A percentile compares a stretch with the other conserved stretches of the same genome.
These are phyloP conservation scores for Drosophila formosana DNA, from an alignment of 2,888 invertebrate species.

Conservation along the genomic window DNA sequence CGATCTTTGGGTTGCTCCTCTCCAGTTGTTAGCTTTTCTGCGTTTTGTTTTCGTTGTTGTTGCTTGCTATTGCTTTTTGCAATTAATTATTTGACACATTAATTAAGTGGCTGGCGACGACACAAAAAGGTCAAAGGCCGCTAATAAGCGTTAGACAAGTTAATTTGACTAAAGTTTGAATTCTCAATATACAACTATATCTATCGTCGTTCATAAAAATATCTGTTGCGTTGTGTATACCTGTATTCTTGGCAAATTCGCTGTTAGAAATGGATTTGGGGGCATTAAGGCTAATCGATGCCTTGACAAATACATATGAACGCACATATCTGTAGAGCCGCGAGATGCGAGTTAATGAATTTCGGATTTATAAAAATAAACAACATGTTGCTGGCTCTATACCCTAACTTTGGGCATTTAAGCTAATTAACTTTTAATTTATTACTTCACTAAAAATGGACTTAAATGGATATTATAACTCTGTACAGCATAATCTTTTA, in stretches of 20 bases:
- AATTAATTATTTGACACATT: conserved; percentile 76
- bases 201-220: conserved; percentile 2
- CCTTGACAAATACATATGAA: conserved; percentile 34
- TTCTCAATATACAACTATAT: conserved; percentile 24
- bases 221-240: conserved; percentile 15
- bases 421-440: neutral
- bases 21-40: neutral
- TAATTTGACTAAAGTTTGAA: conserved; percentile 57
- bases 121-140: conserved; percentile 73
- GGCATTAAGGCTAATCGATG: conserved; percentile 70
- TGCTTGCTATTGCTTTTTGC: conserved; percentile 42
- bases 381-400: conserved; percentile 16
- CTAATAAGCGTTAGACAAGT: conserved; percentile 74
- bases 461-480: too few species aligned
- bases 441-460: too few species aligned
- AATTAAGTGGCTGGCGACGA: conserved; percentile 71
- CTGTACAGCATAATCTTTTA: too few species aligned
- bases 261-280: conserved; percentile 49
- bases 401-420: conserved; percentile 1
- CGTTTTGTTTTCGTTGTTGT: conserved; percentile 16
- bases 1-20: conserved; percentile 25
- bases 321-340: neutral
- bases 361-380: conserved; percentile 57
- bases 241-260: conserved; percentile 40
- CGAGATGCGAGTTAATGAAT: conserved; percentile 35